These are phyloP conservation scores for Nomada ruficornis DNA, from an alignment of 2,888 invertebrate species.

Conservation along the genomic window DNA sequence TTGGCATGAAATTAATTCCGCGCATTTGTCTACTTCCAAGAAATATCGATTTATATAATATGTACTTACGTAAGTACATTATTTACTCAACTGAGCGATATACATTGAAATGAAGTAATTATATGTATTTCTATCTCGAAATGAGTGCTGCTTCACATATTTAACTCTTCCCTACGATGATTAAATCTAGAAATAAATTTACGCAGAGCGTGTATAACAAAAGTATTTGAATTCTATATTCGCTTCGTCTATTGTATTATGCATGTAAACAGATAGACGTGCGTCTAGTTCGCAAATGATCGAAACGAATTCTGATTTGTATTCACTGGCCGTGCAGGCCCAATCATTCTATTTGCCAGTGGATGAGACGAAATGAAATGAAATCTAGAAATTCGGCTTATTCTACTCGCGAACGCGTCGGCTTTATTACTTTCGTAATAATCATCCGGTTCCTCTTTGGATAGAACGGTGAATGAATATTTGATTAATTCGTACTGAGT, in stretches of 20 bases:
- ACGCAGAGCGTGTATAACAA: background rate
- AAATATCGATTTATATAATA: no score
- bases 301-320: constrained; percentile 69
- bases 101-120: no score
- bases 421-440: constrained; percentile 72
- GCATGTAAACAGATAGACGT: constrained; percentile 47
- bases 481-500: constrained; percentile 36
- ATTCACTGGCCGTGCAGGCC: constrained; percentile 57
- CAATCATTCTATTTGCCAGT: constrained; percentile 69
- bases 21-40: no score
- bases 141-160: background rate
- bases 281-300: constrained; percentile 51
- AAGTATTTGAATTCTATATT: constrained; percentile 23
- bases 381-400: constrained; percentile 70
- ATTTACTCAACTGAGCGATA: no score
- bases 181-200: background rate
- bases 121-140: background rate
- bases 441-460: constrained; percentile 52
- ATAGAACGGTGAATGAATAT: constrained; percentile 48
- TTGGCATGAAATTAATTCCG: no score
- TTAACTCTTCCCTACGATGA: background rate
- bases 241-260: constrained; percentile 26
- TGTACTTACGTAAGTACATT: no score
- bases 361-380: constrained; percentile 69
- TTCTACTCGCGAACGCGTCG: constrained; percentile 61